These are phyloP conservation scores for Drosophila eohydei DNA, from an alignment of 2,888 invertebrate species.

Conservation along the genomic window DNA sequence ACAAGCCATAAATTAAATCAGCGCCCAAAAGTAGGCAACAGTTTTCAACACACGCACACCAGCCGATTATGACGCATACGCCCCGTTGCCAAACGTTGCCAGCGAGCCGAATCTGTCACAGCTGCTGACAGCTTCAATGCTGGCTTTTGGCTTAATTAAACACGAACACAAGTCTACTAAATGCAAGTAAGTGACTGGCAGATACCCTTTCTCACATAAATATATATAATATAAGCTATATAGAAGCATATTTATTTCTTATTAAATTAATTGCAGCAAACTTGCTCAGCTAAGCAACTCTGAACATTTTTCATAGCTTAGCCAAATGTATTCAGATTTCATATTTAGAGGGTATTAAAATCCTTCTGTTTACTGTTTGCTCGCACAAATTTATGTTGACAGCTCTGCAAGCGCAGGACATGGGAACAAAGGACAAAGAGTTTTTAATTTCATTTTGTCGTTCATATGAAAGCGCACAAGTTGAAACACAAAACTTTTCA, in stretches of 20 bases:
- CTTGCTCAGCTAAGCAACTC: background rate
- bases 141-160: slow-evolving; percentile 67
- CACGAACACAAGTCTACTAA: slow-evolving; percentile 5
- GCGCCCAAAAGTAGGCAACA: slow-evolving; percentile 43
- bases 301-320: background rate
- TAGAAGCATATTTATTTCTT: background rate
- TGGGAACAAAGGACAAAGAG: slow-evolving; percentile 7
- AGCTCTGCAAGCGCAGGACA: slow-evolving; percentile 19
- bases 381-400: slow-evolving; percentile 49
- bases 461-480: slow-evolving; percentile 42
- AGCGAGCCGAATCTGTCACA: slow-evolving; percentile 43
- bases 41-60: slow-evolving; percentile 16
- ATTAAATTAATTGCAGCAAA: too few species aligned
- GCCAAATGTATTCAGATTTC: background rate
- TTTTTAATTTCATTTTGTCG: slow-evolving; percentile 55
- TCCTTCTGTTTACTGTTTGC: slow-evolving; percentile 21
- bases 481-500: slow-evolving; percentile 54
- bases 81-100: slow-evolving; percentile 13
- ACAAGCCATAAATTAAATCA: slow-evolving; percentile 36
- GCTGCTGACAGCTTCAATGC: slow-evolving; percentile 47
- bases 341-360: slow-evolving; percentile 44
- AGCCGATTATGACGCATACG: slow-evolving; percentile 38
- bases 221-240: background rate
- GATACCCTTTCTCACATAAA: slow-evolving; percentile 9
- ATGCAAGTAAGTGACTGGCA: background rate